These are phyloP conservation scores for Gorsachius magnificus DNA, from an alignment of 2,797 vertebrate genomes.

Conservation along the genomic window DNA sequence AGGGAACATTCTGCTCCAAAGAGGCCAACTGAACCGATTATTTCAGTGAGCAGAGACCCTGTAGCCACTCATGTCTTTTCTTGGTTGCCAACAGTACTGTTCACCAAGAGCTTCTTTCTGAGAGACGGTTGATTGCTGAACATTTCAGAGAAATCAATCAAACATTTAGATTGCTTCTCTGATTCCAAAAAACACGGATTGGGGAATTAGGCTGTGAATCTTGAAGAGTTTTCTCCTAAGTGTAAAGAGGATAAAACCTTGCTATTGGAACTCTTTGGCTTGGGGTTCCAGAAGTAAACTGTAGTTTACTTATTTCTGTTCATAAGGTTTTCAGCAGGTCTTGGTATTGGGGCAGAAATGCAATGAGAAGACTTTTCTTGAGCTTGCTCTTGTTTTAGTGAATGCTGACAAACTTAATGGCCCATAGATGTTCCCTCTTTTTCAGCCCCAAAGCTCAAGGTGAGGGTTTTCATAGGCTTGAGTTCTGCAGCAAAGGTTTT, in stretches of 20 bases:
- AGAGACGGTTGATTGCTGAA: not conserved
- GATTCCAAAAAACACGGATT: not conserved
- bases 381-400: not conserved
- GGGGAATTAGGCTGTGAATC: not conserved
- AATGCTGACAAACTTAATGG: not conserved
- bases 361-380: not conserved
- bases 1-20: not conserved
- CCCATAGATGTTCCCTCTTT: not conserved
- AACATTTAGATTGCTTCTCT: not conserved
- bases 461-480: not conserved
- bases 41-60: not conserved
- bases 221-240: not conserved
- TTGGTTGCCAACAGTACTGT: not conserved
- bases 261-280: not conserved
- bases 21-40: not conserved
- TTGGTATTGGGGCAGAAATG: not conserved
- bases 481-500: not conserved
- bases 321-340: not conserved
- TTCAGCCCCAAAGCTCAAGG: not conserved
- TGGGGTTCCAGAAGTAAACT: not conserved
- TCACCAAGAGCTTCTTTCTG: not conserved
- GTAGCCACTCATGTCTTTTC: not conserved
- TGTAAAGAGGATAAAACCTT: not conserved
- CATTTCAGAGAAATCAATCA: not conserved
- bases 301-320: not conserved